Evolutionary conservation across 1,140 invertebrate species (phyloP).

Genomic region (Ceratina calcarata): DNA sequence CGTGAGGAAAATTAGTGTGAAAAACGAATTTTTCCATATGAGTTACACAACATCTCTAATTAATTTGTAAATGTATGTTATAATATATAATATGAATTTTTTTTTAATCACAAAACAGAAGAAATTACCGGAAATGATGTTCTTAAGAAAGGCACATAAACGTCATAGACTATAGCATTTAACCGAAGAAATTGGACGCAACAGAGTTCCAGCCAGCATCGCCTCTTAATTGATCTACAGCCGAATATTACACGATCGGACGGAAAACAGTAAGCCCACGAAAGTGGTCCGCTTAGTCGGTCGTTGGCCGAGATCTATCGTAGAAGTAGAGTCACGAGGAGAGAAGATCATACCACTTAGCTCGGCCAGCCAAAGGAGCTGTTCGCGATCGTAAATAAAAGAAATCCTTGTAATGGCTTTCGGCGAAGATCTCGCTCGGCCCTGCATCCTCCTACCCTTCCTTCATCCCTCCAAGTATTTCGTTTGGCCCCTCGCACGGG

Average conservation of each 20-base stretch:
- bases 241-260: slow-evolving; percentile 72
- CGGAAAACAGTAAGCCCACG: slow-evolving; percentile 60
- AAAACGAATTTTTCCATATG: not conserved
- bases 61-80: not conserved
- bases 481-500: slow-evolving; percentile 47
- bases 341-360: slow-evolving; percentile 73
- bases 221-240: slow-evolving; percentile 78
- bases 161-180: not conserved
- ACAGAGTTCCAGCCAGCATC: not conserved
- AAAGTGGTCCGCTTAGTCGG: slow-evolving; percentile 67
- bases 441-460: not conserved
- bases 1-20: not conserved
- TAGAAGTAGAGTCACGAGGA: slow-evolving; percentile 64
- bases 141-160: not conserved
- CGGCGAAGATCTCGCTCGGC: slow-evolving; percentile 56
- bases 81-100: not conserved
- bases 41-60: not conserved
- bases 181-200: not conserved
- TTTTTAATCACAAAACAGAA: too few relatives aligned
- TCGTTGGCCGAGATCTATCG: slow-evolving; percentile 73
- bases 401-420: slow-evolving; percentile 80
- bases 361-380: slow-evolving; percentile 62
- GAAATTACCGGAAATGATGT: not conserved
- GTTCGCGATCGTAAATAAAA: slow-evolving; percentile 79
- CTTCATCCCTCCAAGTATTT: slow-evolving; percentile 43